Percentiles rank a stretch among this genome's conserved stretches.
These are phyloP conservation scores for Scomber japonicus DNA, from an alignment of 2,113 vertebrate genomes.

Conservation along the genomic window DNA sequence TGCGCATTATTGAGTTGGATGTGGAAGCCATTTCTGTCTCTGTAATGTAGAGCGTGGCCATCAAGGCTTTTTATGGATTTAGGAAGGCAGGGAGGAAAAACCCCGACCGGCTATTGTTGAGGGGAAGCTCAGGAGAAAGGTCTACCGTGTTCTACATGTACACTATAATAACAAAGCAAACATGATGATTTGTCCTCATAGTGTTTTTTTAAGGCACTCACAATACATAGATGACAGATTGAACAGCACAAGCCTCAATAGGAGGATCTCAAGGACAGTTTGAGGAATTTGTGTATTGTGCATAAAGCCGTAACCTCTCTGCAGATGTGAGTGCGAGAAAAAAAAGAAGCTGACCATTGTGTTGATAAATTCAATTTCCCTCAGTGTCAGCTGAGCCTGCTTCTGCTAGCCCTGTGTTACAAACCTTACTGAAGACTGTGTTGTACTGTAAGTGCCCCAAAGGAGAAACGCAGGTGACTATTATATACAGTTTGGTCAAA, in stretches of 20 bases:
- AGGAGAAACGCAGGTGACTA: too few relatives aligned
- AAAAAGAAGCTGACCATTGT: slow-evolving; percentile 42
- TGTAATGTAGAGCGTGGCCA: slow-evolving; percentile 62
- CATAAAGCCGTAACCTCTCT: slow-evolving; percentile 37
- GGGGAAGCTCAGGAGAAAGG: slow-evolving; percentile 14
- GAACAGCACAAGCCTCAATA: slow-evolving; percentile 42
- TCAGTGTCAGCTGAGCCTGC: slow-evolving; percentile 18
- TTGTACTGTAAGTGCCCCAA: not conserved
- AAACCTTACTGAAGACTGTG: slow-evolving; percentile 7
- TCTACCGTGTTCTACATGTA: slow-evolving; percentile 33
- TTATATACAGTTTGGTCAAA: too few relatives aligned
- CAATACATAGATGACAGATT: slow-evolving; percentile 40
- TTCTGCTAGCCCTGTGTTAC: slow-evolving; percentile 29
- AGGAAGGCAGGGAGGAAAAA: slow-evolving; percentile 44
- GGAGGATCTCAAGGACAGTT: slow-evolving; percentile 59
- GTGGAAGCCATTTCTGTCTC: slow-evolving; percentile 70
- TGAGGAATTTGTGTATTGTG: slow-evolving; percentile 53
- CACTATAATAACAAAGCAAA: slow-evolving; percentile 56
- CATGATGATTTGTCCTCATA: slow-evolving; percentile 30
- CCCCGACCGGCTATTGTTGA: slow-evolving; percentile 43
- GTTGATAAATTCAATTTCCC: slow-evolving; percentile 59
- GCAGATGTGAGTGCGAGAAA: slow-evolving; percentile 20
- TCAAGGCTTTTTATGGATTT: slow-evolving; percentile 66
- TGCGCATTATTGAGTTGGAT: slow-evolving; percentile 68
- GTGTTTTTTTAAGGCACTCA: slow-evolving; percentile 24